Evolutionary conservation across 2,888 invertebrate species (phyloP), one percentile per base, ranked within the genome.

Genomic region (Hydrotaea diabolus): DNA sequence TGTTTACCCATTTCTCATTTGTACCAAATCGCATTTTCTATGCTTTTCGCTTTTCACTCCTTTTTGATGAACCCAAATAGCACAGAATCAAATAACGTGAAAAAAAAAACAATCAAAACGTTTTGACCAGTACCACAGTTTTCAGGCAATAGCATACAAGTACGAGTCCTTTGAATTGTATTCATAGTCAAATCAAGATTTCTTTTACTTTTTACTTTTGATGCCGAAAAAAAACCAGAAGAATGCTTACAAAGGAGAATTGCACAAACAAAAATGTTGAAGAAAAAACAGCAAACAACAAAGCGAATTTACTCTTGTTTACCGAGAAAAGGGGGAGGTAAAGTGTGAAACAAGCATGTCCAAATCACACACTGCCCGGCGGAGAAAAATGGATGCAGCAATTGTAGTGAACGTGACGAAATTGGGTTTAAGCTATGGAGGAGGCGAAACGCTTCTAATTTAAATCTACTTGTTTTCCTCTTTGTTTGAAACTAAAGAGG

Each of bases 321-420:
- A 19, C 5, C 17, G 57, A 59, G n/a, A 39, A 62, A 21, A 62
- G 39, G 39, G 21, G 31, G 7, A 17, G 55, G n/a, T n/a, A 64
- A 76, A 72, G 76, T 80, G 80, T 80, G 62, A 80, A 80, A 71
- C n/a, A 76, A 62, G 36, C 39, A 76, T 72, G 76, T 76, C 23
- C 57, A 26, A 55, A 55, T 55, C 55, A 55, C 17, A 23, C 23
- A 21, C 55, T n/a, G n/a, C 5, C 55, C 55, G 21, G 21, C 11
- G 17, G 59, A 13, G 26, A 26, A 26, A 31, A 2, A 21, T 17
- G 11, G 8, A 57, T 2, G 3, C 8, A 0, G 19, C 19, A 13
- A 43, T n/a, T n/a, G n/a, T n/a, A n/a, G n/a, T n/a, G 57, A 11
- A 57, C 21, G 23, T 23, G 57, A 31, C 23, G 57, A 57, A 57